These are phyloP conservation scores for Tenodera sinensis DNA, from an alignment of 2,888 invertebrate genomes.

Conservation along the genomic window DNA sequence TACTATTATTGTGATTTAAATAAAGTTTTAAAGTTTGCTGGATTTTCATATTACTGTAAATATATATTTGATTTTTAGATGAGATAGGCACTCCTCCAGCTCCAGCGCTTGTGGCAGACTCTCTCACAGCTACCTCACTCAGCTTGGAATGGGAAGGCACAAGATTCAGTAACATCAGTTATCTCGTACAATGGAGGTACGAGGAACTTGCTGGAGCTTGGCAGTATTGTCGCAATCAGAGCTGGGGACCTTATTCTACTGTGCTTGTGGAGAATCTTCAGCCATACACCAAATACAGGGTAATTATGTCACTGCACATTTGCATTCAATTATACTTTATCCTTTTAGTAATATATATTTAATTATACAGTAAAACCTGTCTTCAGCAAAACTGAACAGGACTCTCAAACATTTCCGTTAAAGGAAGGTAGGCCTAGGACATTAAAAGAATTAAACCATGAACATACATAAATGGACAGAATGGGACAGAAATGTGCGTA, in stretches of 20 bases:
- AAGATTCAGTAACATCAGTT: constrained; percentile 42
- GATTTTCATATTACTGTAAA: too few species aligned
- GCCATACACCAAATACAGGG: constrained; percentile 87
- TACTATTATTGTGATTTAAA: too few species aligned
- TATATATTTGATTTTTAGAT: constrained; percentile 41
- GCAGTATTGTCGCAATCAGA: constrained; percentile 77
- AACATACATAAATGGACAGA: too few species aligned
- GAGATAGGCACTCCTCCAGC: constrained; percentile 67
- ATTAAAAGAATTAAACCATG: too few species aligned
- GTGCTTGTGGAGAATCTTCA: constrained; percentile 73
- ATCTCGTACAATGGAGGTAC: constrained; percentile 72
- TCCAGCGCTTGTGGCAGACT: constrained; percentile 74
- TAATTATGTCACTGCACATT: constrained; percentile 43
- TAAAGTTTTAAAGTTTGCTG: too few species aligned
- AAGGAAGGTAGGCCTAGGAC: too few species aligned
- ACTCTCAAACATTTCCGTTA: too few species aligned
- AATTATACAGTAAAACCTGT: too few species aligned
- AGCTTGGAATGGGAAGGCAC: constrained; percentile 69
- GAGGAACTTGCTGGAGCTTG: constrained; percentile 68
- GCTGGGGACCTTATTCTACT: constrained; percentile 57
- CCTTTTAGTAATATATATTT: too few species aligned
- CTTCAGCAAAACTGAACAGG: too few species aligned
- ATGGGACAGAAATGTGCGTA: too few species aligned
- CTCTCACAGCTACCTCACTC: constrained; percentile 71
- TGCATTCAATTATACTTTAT: too few species aligned